Evolutionary conservation across 2,113 vertebrate genomes (phyloP).

Genomic region (Silurus meridionalis): DNA sequence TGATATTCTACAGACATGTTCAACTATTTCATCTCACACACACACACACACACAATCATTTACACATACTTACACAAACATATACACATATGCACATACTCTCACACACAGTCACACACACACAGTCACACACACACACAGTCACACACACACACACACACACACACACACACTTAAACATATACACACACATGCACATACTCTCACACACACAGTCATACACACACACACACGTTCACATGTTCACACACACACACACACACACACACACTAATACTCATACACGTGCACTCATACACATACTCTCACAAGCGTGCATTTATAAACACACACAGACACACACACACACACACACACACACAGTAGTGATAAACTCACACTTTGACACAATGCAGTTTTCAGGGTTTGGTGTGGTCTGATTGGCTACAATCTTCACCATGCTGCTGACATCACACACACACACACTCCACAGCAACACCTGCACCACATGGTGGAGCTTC

Average conservation of each 20-base stretch:
- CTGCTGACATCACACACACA: not conserved
- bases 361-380: constrained; percentile 29
- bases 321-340: not conserved
- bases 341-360: not conserved
- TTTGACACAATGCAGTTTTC: not conserved
- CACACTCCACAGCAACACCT: not conserved
- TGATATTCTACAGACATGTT: constrained; percentile 46
- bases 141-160: too few relatives aligned
- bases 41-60: not conserved
- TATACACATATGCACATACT: too few relatives aligned
- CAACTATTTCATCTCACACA: not conserved
- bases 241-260: too few relatives aligned
- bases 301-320: too few relatives aligned
- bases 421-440: not conserved
- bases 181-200: too few relatives aligned
- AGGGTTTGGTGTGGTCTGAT: accelerated
- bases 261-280: not conserved
- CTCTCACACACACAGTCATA: too few relatives aligned
- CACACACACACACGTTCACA: too few relatives aligned
- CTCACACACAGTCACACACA: too few relatives aligned
- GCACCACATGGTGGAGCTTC: not conserved
- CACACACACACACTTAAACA: too few relatives aligned
- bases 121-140: too few relatives aligned
- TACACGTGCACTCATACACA: not conserved
- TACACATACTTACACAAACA: too few relatives aligned